Base-by-base conservation (phyloP, 2,113 vertebrate genomes). In the Microcebus jonahi region DNA sequence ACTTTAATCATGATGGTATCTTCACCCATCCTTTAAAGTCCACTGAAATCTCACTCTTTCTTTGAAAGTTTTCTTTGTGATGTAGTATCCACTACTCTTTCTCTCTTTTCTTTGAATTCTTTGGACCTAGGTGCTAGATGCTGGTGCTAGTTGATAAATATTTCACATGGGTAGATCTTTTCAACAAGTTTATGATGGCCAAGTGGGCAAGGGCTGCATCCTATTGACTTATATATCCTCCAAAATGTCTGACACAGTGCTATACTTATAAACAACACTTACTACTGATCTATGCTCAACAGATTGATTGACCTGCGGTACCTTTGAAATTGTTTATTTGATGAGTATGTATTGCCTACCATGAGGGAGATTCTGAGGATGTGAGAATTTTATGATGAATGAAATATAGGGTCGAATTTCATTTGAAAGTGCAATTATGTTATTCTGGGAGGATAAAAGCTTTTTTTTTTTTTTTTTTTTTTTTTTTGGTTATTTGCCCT, bases 401-500 rank as follows among this genome's bases (percentile, higher is more conserved):
- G 29, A 75, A 76, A 82, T 96, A 87, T 88, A 25, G 20, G 67
- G n/a, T 88, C 12, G 0, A 75, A 34, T 93, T 96, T 25, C 39
- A 92, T 89, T 91, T 95, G 87, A 93, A 95, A 71, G 36, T 96
- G 3, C 6, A 87, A 31, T 93, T 80, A 4, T 73, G 34, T 90
- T 88, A 53, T 89, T 97, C 61, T 89, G 57, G 29, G 70, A 96
- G 34, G 36, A 84, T 76, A 81, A 89, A 92, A 68, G 18, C 92
- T 34, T 34, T 83, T 42, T 42, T 42, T 94, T 34, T 34, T 83
- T 34, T 83, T 42, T 42, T 42, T 94, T 34, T 34, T 83, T 50
- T 39, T 71, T 45, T 55, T 85, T 12, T 67, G 11, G 20, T 95
- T 95, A 85, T 96, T 77, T 97, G 34, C 80, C 34, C 96, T 97